A percentile compares a stretch with the other conserved stretches of the same genome.
These are phyloP conservation scores for Melipona beecheii DNA, from an alignment of 2,888 invertebrate species.

Conservation along the genomic window DNA sequence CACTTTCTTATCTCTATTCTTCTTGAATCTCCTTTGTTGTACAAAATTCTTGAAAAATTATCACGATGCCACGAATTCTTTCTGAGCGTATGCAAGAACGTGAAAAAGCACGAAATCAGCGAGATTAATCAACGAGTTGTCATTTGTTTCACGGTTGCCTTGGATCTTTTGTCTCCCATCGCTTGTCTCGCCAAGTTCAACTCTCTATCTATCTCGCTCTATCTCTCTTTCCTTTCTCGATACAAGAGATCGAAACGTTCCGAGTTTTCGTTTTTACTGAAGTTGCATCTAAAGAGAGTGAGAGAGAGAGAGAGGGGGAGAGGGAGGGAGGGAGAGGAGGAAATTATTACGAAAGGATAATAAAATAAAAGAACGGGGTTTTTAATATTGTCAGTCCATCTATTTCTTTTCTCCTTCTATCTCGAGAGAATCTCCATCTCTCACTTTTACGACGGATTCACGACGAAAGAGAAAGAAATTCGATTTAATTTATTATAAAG, in stretches of 20 bases:
- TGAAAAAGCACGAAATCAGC: conserved; percentile 38
- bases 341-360: too few relatives aligned
- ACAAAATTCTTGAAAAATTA: neutral
- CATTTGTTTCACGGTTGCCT: conserved; percentile 62
- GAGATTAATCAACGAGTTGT: conserved; percentile 44
- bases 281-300: too few relatives aligned
- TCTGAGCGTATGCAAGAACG: conserved; percentile 26
- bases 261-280: too few relatives aligned
- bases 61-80: conserved; percentile 5
- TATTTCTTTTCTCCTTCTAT: too few relatives aligned
- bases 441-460: too few relatives aligned
- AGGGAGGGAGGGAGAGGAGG: too few relatives aligned
- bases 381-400: too few relatives aligned
- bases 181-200: neutral
- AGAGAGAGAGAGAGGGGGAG: too few relatives aligned
- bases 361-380: too few relatives aligned
- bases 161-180: conserved; percentile 28
- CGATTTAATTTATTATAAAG: too few relatives aligned
- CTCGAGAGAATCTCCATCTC: too few relatives aligned
- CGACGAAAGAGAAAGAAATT: too few relatives aligned
- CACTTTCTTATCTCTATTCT: neutral
- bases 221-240: neutral
- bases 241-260: neutral
- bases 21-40: neutral
- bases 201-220: neutral